Evolutionary conservation across 2,888 invertebrate genomes (phyloP), one percentile per base, ranked within the genome.

Genomic region (Dyspetes luteomarginatus): DNA sequence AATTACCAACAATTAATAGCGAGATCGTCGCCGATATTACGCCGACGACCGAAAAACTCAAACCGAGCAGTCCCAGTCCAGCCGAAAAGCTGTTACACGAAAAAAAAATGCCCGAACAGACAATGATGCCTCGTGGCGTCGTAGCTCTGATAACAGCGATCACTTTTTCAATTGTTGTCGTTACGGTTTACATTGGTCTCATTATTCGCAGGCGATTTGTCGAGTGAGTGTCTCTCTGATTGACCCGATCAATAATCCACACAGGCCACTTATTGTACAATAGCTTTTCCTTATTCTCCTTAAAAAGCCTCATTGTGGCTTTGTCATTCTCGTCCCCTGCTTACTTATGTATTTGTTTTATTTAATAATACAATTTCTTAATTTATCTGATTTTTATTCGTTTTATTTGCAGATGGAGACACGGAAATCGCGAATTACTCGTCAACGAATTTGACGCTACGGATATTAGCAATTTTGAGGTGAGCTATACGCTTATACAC

Each of bases 381-480:
- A n/a, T n/a, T n/a, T 69, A 65, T 69, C 50, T 17, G 12, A 19
- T 50, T 36, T 22, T 19, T 58, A 30, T 52, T 22, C 24, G 17
- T 58, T 22, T n/a, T 71, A 12, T 36, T 36, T 17, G 26, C 65
- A 90, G 88, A 85, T 91, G 81, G 84, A 91, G 92, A 78, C 91
- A 91, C 55, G 90, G 92, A 71, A 93, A 92, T 83, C 89, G 93
- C 12, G 92, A 93, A 74, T 86, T 93, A 81, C 88, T 93, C 5
- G 92, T 93, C 26, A 93, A 93, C 69, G 93, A 92, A 77, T 92
- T 92, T 55, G 92, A 92, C 72, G 89, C 90, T 9, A 91, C 90
- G 73, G 92, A 93, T 82, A 87, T 92, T 80, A 91, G 89, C 68
- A 90, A 93, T 83, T 93, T 92, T 85, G 92, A 92, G 89, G 93